Evolutionary conservation across 2,888 invertebrate genomes (phyloP).

Genomic region (Priocnemis perturbator): DNA sequence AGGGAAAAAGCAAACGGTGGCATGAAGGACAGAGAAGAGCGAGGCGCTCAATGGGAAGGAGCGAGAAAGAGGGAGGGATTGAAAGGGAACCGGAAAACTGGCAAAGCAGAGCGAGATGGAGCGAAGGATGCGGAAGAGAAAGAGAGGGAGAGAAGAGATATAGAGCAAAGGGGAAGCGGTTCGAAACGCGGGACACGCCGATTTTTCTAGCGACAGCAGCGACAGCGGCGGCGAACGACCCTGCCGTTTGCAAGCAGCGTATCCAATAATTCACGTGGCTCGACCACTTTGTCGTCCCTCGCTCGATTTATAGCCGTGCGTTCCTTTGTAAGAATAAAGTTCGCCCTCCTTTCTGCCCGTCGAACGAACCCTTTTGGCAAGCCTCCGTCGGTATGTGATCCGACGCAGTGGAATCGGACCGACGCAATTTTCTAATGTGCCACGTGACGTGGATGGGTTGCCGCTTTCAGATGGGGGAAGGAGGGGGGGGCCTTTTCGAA

Average conservation of each 20-base stretch:
- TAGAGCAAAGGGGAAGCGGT: conserved; percentile 5
- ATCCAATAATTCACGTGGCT: conserved; percentile 46
- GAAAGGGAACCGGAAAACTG: conserved; percentile 8
- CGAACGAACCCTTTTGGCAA: conserved; percentile 14
- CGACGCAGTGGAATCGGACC: no score
- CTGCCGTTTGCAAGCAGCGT: conserved; percentile 40
- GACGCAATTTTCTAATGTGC: no score
- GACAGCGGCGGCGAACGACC: conserved; percentile 12
- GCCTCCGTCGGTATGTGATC: conserved; percentile 1
- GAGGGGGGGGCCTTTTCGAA: no score
- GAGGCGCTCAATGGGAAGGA: background rate
- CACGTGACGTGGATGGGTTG: no score
- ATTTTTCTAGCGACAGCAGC: conserved; percentile 34
- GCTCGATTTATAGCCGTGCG: conserved; percentile 36
- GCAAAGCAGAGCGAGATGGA: no score
- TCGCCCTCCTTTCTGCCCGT: conserved; percentile 7
- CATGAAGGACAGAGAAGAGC: no score
- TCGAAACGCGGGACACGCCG: conserved; percentile 25
- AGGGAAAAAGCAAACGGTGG: no score
- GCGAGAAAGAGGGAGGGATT: conserved; percentile 11
- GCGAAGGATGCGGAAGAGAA: conserved; percentile 8
- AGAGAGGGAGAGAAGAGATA: conserved; percentile 5
- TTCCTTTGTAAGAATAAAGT: conserved; percentile 25
- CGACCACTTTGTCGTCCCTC: conserved; percentile 35
- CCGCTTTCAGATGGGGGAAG: no score